These are phyloP conservation scores for Germaria angustata DNA, from an alignment of 2,888 invertebrate species.

Conservation along the genomic window DNA sequence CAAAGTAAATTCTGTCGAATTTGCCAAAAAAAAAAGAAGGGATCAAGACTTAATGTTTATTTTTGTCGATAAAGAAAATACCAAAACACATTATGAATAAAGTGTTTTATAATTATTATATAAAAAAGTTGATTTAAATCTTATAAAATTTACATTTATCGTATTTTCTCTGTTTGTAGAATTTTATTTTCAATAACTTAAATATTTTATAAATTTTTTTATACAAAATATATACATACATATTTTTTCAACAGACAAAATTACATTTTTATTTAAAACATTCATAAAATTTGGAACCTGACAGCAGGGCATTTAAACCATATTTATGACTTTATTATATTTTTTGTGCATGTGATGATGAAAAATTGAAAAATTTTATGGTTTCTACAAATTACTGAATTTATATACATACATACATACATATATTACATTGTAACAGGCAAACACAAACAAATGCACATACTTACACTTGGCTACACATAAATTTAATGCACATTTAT, in stretches of 20 bases:
- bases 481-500: conserved; percentile 55
- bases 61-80: neutral
- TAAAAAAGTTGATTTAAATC: neutral
- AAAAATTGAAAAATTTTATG: too few species aligned
- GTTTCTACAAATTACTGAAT: too few species aligned
- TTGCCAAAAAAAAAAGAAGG: neutral
- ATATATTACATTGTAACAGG: conserved; percentile 24
- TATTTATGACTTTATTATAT: conserved; percentile 26
- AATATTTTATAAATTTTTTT: too few species aligned
- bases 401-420: too few species aligned
- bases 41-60: neutral
- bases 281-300: conserved; percentile 12
- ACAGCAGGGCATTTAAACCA: conserved; percentile 5
- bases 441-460: neutral
- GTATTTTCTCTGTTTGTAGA: too few species aligned
- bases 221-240: too few species aligned
- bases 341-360: conserved; percentile 1
- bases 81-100: neutral
- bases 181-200: too few species aligned
- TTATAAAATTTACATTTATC: too few species aligned
- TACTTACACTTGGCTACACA: conserved; percentile 17
- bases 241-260: too few species aligned
- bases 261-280: neutral
- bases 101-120: neutral
- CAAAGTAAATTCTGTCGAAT: neutral